Base-by-base conservation (phyloP, 2,113 vertebrate species). In the Cynopterus brachyotis region DNA sequence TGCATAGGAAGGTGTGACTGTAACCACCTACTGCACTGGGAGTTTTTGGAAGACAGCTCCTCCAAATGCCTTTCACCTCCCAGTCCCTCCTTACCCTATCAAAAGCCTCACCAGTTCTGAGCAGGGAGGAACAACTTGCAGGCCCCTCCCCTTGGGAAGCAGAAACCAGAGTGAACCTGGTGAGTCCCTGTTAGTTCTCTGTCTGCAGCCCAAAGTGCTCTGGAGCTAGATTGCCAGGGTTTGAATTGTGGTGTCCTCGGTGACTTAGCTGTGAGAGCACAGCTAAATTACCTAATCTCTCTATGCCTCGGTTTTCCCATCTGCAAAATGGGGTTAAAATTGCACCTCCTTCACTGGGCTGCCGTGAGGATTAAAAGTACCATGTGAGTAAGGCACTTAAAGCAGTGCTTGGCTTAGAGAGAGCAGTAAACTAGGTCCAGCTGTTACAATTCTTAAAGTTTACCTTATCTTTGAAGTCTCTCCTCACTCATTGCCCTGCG, bases 201-300 rank as follows among this genome's bases (percentile, higher is more conserved):
- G 24, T 50, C 5, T 91, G 40, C 0, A 42, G 28, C 42, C 60
- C 81, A 60, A 59, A 67, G 45, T 9, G 28, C 19, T 70, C 47
- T 57, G 32, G 35, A 42, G 26, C 17, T 55, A 60, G 37, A 78
- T 6, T 66, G 37, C 20, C 32, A 35, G 78, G 10, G 50, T 45
- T 50, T 73, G 57, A 73, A 53, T 62, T 60, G 59, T 72, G 64
- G 64, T 67, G 96, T 72, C 37, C 35, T 55, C 35, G 5, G 9
- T 69, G 35, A 83, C 64, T 73, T 79, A 76, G 59, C 30, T 87
- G 24, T 64, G 67, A 62, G 88, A 57, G 32, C 15, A 9, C 55
- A n/a, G 37, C 45, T 57, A 95, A 80, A 53, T 69, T 79, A 75
- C 45, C n/a, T 75, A 73, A 93, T 19, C 28, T 70, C 40, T 94